Evolutionary conservation across 2,888 invertebrate species (phyloP), one percentile per base, ranked within the genome.

Genomic region (Microdon myrmicae): DNA sequence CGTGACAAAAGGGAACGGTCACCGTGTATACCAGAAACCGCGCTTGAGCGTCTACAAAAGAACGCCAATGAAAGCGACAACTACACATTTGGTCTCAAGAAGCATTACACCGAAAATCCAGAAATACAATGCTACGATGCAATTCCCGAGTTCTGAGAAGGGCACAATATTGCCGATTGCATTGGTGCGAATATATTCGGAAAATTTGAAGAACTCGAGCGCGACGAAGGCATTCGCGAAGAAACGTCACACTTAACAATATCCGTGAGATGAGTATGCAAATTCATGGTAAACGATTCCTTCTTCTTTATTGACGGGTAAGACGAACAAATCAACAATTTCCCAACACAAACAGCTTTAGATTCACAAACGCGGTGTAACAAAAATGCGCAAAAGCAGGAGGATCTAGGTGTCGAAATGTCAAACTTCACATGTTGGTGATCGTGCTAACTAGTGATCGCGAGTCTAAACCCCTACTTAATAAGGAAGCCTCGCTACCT

Each of bases 111-210:
- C 0, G 90, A 94, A 59, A 88, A 99, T 38, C 86, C 91, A 2
- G 95, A 96, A 68, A 94, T 96, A 41, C 93, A 95, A 73, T 90
- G 95, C 20, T 90, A 92, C 80, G 98, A 98, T 77, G 83, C 90
- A 4, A 92, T 98, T 70, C 98, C 98, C 0, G 97, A 98, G 83
- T 88, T 99, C 75, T 96, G 95, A 96, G 90, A 98, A 76, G 98
- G 97, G 12, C 95, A 96, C 81, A 99, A 99, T 80, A 86, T 99
- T 70, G 95, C 96, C 0, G 99, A 99, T 81, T 99, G 95, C 75
- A 92, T 99, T 73, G 97, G 99, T 82, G 90, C 90, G 0, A 94
- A 98, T 9, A 95, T 99, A 71, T 89, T 94, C 78, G 86, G 91
- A 85, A 98, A 96, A 87, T 82, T 98, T 68, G 92, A 90, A 29